These are phyloP conservation scores for Ennomos erosarius DNA, from an alignment of 2,888 invertebrate species.

Conservation along the genomic window DNA sequence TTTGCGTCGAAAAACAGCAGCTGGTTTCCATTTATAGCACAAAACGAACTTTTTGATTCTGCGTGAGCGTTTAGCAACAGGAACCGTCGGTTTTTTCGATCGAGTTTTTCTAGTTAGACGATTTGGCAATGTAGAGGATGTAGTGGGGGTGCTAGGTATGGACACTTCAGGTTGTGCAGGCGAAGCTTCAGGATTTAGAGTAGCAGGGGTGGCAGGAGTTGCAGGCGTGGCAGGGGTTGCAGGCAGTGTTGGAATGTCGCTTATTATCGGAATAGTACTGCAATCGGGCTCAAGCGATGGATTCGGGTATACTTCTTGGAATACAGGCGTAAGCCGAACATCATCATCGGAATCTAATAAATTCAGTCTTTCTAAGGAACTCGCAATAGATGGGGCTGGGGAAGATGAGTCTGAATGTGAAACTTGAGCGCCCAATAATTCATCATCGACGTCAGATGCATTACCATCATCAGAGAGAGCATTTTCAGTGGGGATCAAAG, in stretches of 20 bases:
- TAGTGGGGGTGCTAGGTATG: conserved; percentile 25
- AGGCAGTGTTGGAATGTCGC: conserved; percentile 23
- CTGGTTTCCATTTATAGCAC: too few relatives aligned
- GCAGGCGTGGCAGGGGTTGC: neutral
- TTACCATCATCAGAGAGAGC: conserved; percentile 14
- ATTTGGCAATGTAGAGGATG: conserved; percentile 24
- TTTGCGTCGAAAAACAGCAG: too few relatives aligned
- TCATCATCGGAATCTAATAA: too few relatives aligned
- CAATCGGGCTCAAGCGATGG: conserved; percentile 24
- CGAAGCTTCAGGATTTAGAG: neutral
- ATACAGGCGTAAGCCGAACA: too few relatives aligned
- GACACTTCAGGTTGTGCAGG: conserved; percentile 18
- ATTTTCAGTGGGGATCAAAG: conserved; percentile 16
- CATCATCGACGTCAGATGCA: too few relatives aligned
- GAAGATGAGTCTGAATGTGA: too few relatives aligned
- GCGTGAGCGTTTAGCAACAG: too few relatives aligned
- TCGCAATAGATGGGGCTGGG: too few relatives aligned
- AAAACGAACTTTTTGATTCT: too few relatives aligned
- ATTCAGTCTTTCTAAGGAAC: too few relatives aligned
- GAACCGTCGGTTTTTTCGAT: neutral
- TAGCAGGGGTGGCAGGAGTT: too few relatives aligned
- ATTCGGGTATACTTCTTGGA: conserved; percentile 23
- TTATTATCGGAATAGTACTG: conserved; percentile 21
- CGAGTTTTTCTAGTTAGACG: conserved; percentile 20
- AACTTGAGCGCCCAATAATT: too few relatives aligned